These are phyloP conservation scores for Cephus cinctus DNA, from an alignment of 1,140 invertebrate genomes.

Conservation along the genomic window DNA sequence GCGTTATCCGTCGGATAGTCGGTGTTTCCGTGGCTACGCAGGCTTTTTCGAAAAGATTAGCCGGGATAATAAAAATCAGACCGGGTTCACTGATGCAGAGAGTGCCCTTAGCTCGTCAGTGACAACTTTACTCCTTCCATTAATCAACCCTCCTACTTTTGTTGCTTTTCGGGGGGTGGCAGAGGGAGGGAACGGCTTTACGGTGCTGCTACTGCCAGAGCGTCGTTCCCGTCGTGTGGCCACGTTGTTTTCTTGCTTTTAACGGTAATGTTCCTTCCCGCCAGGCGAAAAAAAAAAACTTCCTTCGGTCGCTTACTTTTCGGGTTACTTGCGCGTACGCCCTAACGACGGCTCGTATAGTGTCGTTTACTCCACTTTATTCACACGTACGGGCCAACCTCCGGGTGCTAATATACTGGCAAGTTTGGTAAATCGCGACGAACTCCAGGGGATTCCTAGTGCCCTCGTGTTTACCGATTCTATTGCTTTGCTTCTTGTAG, in stretches of 20 bases:
- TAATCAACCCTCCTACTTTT: slow-evolving; percentile 47
- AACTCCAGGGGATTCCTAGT: too few species aligned
- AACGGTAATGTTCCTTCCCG: slow-evolving; percentile 40
- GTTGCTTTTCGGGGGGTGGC: slow-evolving; percentile 21
- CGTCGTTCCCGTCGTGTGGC: slow-evolving; percentile 32
- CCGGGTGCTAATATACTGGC: too few species aligned
- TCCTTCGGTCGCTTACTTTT: too few species aligned
- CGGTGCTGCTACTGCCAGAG: slow-evolving; percentile 27
- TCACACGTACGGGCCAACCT: too few species aligned
- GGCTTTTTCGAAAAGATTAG: slow-evolving; percentile 35
- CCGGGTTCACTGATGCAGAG: slow-evolving; percentile 21
- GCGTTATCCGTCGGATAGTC: too few species aligned
- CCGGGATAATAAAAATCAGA: slow-evolving; percentile 34
- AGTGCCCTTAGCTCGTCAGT: slow-evolving; percentile 16
- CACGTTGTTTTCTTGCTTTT: slow-evolving; percentile 46
- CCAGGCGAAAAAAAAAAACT: not conserved
- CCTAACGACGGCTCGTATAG: too few species aligned
- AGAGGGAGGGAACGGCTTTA: slow-evolving; percentile 23
- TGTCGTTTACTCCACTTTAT: too few species aligned
- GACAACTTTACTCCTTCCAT: slow-evolving; percentile 47
- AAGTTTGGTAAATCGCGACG: too few species aligned
- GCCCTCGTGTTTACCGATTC: too few species aligned
- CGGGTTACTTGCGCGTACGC: too few species aligned
- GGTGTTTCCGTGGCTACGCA: too few species aligned
- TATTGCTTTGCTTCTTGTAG: too few species aligned